Percentiles rank a stretch among this genome's conserved stretches.
phyloP scores from a whole-genome alignment of 2,888 invertebrate species.

The Elgonia sp. region DNA sequence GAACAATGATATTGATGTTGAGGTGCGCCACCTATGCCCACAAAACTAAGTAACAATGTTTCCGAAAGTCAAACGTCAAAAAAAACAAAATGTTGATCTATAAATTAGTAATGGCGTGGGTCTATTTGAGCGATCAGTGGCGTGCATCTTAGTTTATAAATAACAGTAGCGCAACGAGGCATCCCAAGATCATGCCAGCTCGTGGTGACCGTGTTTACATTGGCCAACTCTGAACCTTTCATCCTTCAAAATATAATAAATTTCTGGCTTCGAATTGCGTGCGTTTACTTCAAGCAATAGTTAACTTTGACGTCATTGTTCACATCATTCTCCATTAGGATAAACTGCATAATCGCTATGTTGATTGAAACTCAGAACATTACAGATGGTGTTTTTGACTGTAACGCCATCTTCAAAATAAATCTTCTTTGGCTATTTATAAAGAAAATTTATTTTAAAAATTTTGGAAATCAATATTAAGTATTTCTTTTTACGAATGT shows the following conservation, averaged over 20 bases:
- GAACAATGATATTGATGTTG: no score
- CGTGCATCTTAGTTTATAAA: constrained; percentile 66
- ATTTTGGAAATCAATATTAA: background rate
- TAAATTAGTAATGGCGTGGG: no score
- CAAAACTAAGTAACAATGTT: background rate
- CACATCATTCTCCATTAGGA: constrained; percentile 32
- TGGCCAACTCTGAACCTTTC: constrained; percentile 69
- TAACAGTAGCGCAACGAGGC: constrained; percentile 67
- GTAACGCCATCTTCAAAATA: constrained; percentile 22
- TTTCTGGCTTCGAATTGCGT: constrained; percentile 50
- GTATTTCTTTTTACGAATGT: no score
- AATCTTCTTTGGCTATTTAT: background rate
- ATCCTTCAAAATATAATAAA: constrained; percentile 73
- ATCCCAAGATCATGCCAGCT: constrained; percentile 73
- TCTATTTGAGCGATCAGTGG: constrained; percentile 57
- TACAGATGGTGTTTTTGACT: constrained; percentile 21
- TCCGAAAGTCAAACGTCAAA: background rate
- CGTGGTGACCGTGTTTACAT: constrained; percentile 67
- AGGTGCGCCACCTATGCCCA: no score
- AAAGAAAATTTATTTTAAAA: background rate
- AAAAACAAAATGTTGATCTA: background rate
- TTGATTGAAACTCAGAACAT: background rate
- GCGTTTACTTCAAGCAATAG: constrained; percentile 8
- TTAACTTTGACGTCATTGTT: constrained; percentile 29
- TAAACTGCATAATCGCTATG: constrained; percentile 2